phyloP scores from a whole-genome alignment of 2,113 vertebrate species.

The Morone saxatilis region DNA sequence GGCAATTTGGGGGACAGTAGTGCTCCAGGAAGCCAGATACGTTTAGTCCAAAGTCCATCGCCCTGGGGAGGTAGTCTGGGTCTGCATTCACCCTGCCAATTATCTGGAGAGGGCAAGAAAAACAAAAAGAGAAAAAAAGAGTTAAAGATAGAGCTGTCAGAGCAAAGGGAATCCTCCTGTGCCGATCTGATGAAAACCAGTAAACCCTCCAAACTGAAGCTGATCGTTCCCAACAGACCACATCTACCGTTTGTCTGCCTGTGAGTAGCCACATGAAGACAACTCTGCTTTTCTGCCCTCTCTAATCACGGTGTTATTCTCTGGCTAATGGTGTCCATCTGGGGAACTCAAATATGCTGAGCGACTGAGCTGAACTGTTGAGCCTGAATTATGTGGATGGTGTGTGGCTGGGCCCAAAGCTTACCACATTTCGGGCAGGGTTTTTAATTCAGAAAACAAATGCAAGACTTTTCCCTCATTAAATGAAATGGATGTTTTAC shows the following conservation, averaged over 20 bases:
- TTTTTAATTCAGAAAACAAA: constrained; percentile 20
- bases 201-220: constrained; percentile 37
- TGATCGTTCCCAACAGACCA: constrained; percentile 46
- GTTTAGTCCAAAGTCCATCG: constrained; percentile 94
- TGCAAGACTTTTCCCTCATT: constrained; percentile 29
- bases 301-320: constrained; percentile 50
- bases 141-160: constrained; percentile 22
- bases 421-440: constrained; percentile 27
- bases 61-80: constrained; percentile 96
- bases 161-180: neutral
- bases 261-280: constrained; percentile 65
- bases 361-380: constrained; percentile 38
- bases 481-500: constrained; percentile 25
- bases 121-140: constrained; percentile 9
- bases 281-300: constrained; percentile 44
- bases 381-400: constrained; percentile 44
- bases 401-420: constrained; percentile 33
- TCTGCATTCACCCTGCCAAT: constrained; percentile 97
- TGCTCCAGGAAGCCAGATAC: constrained; percentile 94
- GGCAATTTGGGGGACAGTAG: constrained; percentile 91
- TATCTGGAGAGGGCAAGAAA: constrained; percentile 83
- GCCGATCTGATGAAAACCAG: constrained; percentile 34
- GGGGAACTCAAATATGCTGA: constrained; percentile 50
- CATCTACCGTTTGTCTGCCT: constrained; percentile 32
- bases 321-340: constrained; percentile 63